These are phyloP conservation scores for Ellobius talpinus DNA, from an alignment of 2,113 vertebrate species.

Conservation along the genomic window DNA sequence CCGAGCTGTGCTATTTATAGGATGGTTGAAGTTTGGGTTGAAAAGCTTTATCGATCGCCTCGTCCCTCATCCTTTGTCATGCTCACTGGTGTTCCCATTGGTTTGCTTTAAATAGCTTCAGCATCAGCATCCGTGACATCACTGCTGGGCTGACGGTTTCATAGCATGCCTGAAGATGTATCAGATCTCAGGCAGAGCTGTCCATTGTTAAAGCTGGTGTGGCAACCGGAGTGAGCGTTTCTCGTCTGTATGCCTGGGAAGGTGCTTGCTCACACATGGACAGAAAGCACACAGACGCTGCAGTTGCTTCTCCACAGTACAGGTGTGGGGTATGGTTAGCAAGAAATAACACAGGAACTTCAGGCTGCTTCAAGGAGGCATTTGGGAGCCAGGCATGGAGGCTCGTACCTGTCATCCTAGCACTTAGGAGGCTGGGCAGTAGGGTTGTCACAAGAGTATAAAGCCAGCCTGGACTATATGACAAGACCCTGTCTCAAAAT, in stretches of 20 bases:
- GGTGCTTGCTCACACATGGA: neutral
- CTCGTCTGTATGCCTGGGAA: neutral
- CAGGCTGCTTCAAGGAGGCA: conserved; percentile 11
- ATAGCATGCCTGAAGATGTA: neutral
- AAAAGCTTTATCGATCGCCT: conserved; percentile 71
- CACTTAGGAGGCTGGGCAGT: neutral
- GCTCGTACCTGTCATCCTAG: neutral
- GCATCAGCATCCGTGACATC: conserved; percentile 25
- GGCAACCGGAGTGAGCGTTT: neutral
- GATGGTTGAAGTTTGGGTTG: conserved; percentile 55
- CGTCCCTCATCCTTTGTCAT: conserved; percentile 56
- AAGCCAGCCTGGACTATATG: neutral
- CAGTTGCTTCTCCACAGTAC: conserved; percentile 18
- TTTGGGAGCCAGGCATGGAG: neutral
- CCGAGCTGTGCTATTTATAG: conserved; percentile 77
- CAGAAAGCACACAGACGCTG: neutral
- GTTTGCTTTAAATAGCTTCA: conserved; percentile 60
- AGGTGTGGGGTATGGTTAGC: neutral
- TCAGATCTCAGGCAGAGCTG: neutral
- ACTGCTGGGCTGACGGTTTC: conserved; percentile 27
- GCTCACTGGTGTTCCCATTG: conserved; percentile 11
- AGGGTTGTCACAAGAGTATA: too few species aligned
- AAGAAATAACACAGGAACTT: neutral
- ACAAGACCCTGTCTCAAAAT: neutral
- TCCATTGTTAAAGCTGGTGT: neutral